Evolutionary conservation across 2,888 invertebrate species (phyloP).

Genomic region (Ctena decussata): DNA sequence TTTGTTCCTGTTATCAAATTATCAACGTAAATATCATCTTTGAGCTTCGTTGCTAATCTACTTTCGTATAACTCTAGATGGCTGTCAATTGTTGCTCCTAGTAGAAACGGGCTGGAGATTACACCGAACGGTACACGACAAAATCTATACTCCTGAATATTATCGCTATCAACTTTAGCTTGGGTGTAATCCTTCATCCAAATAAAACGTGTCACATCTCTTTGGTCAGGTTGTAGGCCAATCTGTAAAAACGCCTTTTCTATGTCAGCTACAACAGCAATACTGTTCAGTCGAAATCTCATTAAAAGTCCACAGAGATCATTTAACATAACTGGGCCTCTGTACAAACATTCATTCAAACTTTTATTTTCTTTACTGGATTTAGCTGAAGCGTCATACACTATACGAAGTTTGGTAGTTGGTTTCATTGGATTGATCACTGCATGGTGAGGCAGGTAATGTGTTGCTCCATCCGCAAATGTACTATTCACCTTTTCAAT

Average conservation of each 20-base stretch:
- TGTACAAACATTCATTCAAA: slow-evolving; percentile 36
- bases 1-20: background rate
- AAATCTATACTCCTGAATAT: slow-evolving; percentile 20
- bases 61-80: slow-evolving; percentile 4
- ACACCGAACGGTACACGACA: slow-evolving; percentile 29
- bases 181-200: slow-evolving; percentile 17
- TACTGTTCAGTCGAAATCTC: slow-evolving; percentile 9
- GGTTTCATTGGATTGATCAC: background rate
- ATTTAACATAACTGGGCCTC: slow-evolving; percentile 26
- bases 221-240: background rate
- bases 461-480: background rate
- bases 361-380: slow-evolving; percentile 7
- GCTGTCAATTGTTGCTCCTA: slow-evolving; percentile 15
- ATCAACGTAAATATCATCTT: background rate
- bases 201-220: slow-evolving; percentile 20
- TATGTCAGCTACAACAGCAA: slow-evolving; percentile 22
- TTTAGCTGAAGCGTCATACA: slow-evolving; percentile 15
- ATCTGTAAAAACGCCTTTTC: slow-evolving; percentile 6
- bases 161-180: background rate
- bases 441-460: slow-evolving; percentile 12
- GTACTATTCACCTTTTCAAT: slow-evolving; percentile 23
- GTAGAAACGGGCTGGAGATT: slow-evolving; percentile 20
- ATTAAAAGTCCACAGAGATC: slow-evolving; percentile 19
- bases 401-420: slow-evolving; percentile 4
- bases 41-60: background rate